These are phyloP conservation scores for Thelaira solivaga DNA, from an alignment of 2,888 invertebrate species.

Conservation along the genomic window DNA sequence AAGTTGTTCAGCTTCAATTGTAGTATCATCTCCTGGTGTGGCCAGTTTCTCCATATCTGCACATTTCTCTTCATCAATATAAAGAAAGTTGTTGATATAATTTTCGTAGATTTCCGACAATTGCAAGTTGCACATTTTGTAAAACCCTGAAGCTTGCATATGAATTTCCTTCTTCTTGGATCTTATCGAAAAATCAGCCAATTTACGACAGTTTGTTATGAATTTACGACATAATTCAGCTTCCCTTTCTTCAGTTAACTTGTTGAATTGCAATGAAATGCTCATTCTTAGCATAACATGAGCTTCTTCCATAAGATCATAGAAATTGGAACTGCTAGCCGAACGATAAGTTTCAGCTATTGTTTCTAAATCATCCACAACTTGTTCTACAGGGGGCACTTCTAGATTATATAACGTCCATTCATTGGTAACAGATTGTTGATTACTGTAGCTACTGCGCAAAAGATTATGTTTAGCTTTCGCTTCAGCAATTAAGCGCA, in stretches of 20 bases:
- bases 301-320: slow-evolving; percentile 85
- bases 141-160: slow-evolving; percentile 75
- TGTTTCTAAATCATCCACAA: slow-evolving; percentile 84
- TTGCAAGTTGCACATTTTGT: slow-evolving; percentile 75
- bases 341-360: slow-evolving; percentile 82
- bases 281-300: slow-evolving; percentile 81
- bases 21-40: slow-evolving; percentile 42
- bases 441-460: slow-evolving; percentile 64
- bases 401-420: slow-evolving; percentile 87
- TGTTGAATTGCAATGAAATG: slow-evolving; percentile 70
- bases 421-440: slow-evolving; percentile 69
- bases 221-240: slow-evolving; percentile 70
- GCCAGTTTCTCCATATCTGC: slow-evolving; percentile 6
- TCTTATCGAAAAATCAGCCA: slow-evolving; percentile 76
- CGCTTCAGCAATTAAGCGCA: slow-evolving; percentile 71
- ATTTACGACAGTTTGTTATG: slow-evolving; percentile 71
- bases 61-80: slow-evolving; percentile 57
- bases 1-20: slow-evolving; percentile 65
- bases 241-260: slow-evolving; percentile 67
- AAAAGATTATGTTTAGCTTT: slow-evolving; percentile 72
- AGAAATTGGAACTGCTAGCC: slow-evolving; percentile 83
- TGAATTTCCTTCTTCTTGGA: slow-evolving; percentile 75
- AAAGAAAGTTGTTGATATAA: slow-evolving; percentile 68
- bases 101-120: slow-evolving; percentile 71
- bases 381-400: slow-evolving; percentile 81